These are phyloP conservation scores for Boleophthalmus pectinirostris DNA, from an alignment of 2,113 vertebrate genomes.

Conservation along the genomic window DNA sequence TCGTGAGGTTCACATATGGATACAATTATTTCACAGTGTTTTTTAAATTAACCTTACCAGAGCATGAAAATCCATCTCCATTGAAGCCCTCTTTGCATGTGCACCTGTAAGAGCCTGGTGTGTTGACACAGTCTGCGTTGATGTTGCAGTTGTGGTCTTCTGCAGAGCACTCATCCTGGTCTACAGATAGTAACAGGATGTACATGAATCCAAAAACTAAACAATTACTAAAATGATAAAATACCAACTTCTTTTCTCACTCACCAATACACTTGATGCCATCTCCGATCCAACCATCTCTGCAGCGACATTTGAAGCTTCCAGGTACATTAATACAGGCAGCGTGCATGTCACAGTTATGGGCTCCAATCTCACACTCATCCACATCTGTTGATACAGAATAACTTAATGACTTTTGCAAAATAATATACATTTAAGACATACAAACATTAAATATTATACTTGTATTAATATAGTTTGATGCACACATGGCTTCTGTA, in stretches of 20 bases:
- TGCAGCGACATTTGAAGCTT: constrained; percentile 93
- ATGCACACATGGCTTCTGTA: background rate
- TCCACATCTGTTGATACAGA: constrained; percentile 81
- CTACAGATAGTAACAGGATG: constrained; percentile 58
- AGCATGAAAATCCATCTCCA: constrained; percentile 88
- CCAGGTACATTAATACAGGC: constrained; percentile 90
- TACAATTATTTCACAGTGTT: background rate
- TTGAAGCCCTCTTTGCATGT: constrained; percentile 87
- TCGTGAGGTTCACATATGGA: background rate
- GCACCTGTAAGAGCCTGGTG: constrained; percentile 88
- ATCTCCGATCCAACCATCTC: constrained; percentile 88
- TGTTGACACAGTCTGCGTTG: constrained; percentile 88
- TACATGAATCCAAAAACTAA: background rate
- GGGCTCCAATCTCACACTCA: constrained; percentile 88
- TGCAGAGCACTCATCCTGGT: constrained; percentile 86
- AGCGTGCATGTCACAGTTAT: constrained; percentile 89
- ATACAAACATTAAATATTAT: background rate
- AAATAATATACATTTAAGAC: background rate
- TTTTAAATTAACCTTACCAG: constrained; percentile 71
- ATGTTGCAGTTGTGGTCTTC: constrained; percentile 87
- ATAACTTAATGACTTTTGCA: background rate
- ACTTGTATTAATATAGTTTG: background rate
- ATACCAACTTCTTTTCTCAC: constrained; percentile 35
- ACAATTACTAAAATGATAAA: background rate
- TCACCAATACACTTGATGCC: constrained; percentile 90